Conservation (phyloP, 2,888 invertebrate genomes). For the Dorcus parallelipipedus region DNA sequence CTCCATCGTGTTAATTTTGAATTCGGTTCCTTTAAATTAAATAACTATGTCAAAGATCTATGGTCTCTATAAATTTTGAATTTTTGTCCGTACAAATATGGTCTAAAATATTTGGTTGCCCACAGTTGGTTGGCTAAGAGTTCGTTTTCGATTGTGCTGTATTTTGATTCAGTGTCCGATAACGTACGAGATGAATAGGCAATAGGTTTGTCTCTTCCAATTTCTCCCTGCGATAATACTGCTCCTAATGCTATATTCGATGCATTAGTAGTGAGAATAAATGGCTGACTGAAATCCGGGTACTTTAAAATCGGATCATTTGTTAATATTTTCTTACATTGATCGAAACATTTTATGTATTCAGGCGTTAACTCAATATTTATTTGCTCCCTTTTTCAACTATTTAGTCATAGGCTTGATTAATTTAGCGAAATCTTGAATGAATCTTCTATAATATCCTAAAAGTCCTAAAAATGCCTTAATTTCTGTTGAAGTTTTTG, state of each 20-base stretch:
- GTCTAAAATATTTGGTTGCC: too few relatives aligned
- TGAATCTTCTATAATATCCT: too few relatives aligned
- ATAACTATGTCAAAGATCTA: too few relatives aligned
- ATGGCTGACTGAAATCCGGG: constrained; percentile 11
- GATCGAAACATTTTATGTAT: constrained; percentile 3
- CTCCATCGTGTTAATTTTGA: too few relatives aligned
- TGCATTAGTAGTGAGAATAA: constrained; percentile 13
- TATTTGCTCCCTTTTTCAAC: constrained; percentile 3
- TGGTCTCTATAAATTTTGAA: too few relatives aligned
- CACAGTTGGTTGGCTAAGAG: too few relatives aligned
- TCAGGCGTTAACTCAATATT: constrained; percentile 1
- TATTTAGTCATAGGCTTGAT: too few relatives aligned
- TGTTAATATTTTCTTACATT: constrained; percentile 9
- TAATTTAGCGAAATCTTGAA: too few relatives aligned
- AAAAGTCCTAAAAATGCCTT: constrained; percentile 10
- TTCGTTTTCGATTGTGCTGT: neutral
- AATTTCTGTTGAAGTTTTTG: constrained; percentile 1
- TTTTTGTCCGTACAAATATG: too few relatives aligned
- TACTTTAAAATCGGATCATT: constrained; percentile 13
- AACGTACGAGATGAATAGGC: neutral
- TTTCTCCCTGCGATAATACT: constrained; percentile 6
- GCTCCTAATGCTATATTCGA: constrained; percentile 9
- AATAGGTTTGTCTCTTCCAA: constrained; percentile 2
- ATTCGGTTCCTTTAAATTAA: too few relatives aligned
- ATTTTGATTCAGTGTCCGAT: neutral